Evolutionary conservation across 2,797 vertebrate genomes (phyloP), one percentile per base, ranked within the genome.

Genomic region (Notolepis coatsorum): DNA sequence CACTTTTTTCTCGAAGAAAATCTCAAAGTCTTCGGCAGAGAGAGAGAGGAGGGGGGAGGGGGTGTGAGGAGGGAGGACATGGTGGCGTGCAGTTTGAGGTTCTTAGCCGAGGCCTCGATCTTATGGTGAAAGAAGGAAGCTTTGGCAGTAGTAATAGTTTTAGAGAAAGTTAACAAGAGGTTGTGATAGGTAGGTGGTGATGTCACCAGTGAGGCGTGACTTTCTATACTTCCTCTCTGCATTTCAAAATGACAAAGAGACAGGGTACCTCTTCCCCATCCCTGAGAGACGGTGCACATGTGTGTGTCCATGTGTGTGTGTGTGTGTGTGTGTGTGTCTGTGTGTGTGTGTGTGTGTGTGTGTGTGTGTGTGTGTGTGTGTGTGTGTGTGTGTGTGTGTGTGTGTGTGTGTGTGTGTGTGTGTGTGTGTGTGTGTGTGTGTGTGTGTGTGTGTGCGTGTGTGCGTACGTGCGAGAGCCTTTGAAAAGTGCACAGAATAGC

Each of bases 401-500:
- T 4, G 10, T 35, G 33, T 13, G 10, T 35, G 33, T 4, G 33
- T 35, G 7, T 35, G 33, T 35, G 7, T 35, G 33, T 37, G 33
- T n/a, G 12, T 0, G 5, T 0, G 18, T 38, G 15, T 37, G 18
- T 18, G 31, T 46, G 56, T 27, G 8, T 28, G 20, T n/a, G 6
- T 5, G 7, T 15, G 58, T 30, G 35, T 33, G 2, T 42, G 23
- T 18, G 1, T 2, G 2, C 25, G 8, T 23, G 1, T 23, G 47
- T 13, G 51, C 4, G 21, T 7, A 23, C 23, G 23, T 25, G 13
- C 7, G 45, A 68, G 42, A 8, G 7, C 2, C n/a, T 65, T 56
- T 33, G 7, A 21, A 24, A 75, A 77, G 59, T 47, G 59, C 68
- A 71, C 48, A 66, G 75, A 75, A 61, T 10, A 12, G 51, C 35